Conservation (phyloP, 2,797 vertebrate species). For the Chaenodraco wilsoni region DNA sequence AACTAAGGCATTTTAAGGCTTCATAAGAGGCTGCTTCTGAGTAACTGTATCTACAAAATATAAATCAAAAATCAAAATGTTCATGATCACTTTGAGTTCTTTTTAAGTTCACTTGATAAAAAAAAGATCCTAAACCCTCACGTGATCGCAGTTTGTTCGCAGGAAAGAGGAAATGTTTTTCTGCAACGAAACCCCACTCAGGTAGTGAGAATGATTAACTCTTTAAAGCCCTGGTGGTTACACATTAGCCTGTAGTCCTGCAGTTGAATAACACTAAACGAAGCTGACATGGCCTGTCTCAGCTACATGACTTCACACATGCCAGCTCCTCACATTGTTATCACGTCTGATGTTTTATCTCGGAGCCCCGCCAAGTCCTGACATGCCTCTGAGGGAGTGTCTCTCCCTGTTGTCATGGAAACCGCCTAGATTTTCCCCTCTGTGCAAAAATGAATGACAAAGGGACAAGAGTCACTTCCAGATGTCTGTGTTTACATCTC, state of each 20-base stretch:
- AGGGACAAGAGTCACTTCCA: conserved; percentile 1
- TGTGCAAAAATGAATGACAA: neutral
- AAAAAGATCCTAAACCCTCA: neutral
- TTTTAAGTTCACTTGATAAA: neutral
- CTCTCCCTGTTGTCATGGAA: conserved; percentile 16
- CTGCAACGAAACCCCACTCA: neutral
- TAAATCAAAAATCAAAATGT: neutral
- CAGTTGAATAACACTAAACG: conserved; percentile 10
- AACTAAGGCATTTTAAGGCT: conserved; percentile 1
- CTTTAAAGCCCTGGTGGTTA: neutral
- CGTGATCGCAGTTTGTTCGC: neutral
- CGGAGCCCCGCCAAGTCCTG: conserved; percentile 33
- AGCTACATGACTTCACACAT: conserved; percentile 34
- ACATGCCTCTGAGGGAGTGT: conserved; percentile 44
- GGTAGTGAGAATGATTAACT: conserved; percentile 27
- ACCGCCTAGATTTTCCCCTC: neutral
- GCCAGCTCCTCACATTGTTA: conserved; percentile 28
- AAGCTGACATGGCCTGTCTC: conserved; percentile 4
- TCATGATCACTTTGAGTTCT: neutral
- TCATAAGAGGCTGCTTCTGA: neutral
- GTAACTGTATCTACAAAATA: neutral
- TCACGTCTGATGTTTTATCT: conserved; percentile 45
- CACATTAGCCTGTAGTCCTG: conserved; percentile 11
- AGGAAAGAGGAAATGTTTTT: conserved; percentile 27
- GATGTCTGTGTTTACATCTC: conserved; percentile 9